Evolutionary conservation across 2,888 invertebrate species (phyloP).

Genomic region (Stratiomys singularior): DNA sequence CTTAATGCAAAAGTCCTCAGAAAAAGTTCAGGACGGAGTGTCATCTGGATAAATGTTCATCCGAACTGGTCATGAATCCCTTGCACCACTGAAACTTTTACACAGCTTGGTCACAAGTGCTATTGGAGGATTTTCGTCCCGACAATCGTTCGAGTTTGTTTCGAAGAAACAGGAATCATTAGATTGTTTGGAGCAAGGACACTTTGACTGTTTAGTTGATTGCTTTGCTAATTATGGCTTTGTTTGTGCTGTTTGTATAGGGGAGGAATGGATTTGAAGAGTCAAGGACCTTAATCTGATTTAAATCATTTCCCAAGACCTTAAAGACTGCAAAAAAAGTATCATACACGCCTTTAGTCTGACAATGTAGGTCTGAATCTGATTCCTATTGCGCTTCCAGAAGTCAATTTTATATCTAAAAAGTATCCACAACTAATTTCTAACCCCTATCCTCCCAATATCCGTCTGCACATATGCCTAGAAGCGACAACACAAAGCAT

Average conservation of each 20-base stretch:
- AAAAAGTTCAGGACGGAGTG: neutral
- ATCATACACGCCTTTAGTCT: neutral
- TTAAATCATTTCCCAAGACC: neutral
- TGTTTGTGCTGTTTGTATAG: conserved; percentile 1
- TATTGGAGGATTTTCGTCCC: neutral
- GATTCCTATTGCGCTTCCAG: neutral
- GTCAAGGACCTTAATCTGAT: too few relatives aligned
- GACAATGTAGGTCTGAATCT: neutral
- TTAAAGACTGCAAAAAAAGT: neutral
- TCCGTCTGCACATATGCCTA: neutral
- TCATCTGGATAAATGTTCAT: neutral
- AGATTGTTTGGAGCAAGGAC: neutral
- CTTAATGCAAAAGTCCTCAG: too few relatives aligned
- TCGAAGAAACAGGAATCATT: neutral
- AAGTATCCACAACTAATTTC: too few relatives aligned
- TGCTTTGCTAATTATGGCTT: neutral
- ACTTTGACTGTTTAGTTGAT: neutral
- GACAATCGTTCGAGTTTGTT: neutral
- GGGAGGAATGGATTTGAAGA: neutral
- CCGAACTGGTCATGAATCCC: neutral
- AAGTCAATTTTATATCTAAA: too few relatives aligned
- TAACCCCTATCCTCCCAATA: neutral
- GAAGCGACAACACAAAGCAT: neutral
- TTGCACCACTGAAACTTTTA: neutral
- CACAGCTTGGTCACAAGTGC: neutral